A percentile compares a stretch with the other conserved stretches of the same genome.
These are phyloP conservation scores for Ametastegia equiseti DNA, from an alignment of 2,888 invertebrate genomes.

Conservation along the genomic window DNA sequence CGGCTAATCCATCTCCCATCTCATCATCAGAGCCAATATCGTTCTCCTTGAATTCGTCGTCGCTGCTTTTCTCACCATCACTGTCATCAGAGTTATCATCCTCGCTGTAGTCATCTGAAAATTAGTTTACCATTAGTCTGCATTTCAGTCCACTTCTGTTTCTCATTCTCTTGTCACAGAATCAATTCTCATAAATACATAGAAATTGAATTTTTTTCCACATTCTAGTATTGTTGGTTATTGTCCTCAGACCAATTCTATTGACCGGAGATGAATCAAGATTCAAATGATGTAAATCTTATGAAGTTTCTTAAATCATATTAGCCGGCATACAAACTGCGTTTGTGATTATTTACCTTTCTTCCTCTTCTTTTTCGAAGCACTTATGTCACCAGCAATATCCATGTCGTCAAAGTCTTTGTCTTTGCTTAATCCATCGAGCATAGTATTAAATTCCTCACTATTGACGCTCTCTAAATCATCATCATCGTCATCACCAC, in stretches of 20 bases:
- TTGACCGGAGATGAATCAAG: too few species aligned
- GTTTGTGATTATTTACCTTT: conserved; percentile 61
- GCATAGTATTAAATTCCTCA: conserved; percentile 77
- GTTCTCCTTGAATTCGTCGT: conserved; percentile 73
- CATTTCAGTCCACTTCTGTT: too few species aligned
- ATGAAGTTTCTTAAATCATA: too few species aligned
- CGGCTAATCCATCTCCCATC: conserved; percentile 62
- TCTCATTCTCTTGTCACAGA: conserved; percentile 23
- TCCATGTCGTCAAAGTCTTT: conserved; percentile 79
- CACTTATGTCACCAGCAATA: conserved; percentile 75
- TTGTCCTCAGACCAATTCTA: too few species aligned
- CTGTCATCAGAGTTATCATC: conserved; percentile 68
- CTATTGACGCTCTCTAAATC: conserved; percentile 75
- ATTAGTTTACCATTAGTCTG: too few species aligned
- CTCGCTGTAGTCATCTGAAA: conserved; percentile 61
- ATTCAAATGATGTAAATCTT: too few species aligned
- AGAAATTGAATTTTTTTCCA: conserved; percentile 58
- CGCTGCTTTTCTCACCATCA: conserved; percentile 76
- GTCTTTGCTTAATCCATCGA: conserved; percentile 73
- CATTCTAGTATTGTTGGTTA: too few species aligned
- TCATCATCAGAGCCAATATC: conserved; percentile 69
- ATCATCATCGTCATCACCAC: conserved; percentile 76
- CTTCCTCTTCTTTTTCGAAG: conserved; percentile 66
- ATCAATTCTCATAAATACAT: conserved; percentile 55
- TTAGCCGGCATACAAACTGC: background rate